Percentiles rank a stretch among this genome's conserved stretches.
Evolutionary conservation across 1,140 invertebrate genomes (phyloP).

Genomic region (Bactericera cockerelli): DNA sequence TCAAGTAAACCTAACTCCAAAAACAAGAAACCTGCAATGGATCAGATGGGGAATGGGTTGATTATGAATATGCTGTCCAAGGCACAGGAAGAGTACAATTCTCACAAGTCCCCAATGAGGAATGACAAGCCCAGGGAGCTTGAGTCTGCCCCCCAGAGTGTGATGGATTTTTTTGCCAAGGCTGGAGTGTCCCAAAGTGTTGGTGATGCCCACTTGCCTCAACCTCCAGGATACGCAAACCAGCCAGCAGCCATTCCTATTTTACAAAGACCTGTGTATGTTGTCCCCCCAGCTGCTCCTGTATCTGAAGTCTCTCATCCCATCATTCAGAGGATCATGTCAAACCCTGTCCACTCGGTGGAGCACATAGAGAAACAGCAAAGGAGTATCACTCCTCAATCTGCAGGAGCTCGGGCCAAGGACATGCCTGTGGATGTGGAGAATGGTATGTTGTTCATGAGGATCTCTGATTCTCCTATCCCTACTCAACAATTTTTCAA

Average conservation of each 20-base stretch:
- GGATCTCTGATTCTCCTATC: slow-evolving; percentile 27
- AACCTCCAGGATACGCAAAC: background rate
- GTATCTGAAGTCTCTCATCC: slow-evolving; percentile 3
- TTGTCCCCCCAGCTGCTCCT: background rate
- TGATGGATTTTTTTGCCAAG: slow-evolving; percentile 70
- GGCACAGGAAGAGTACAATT: slow-evolving; percentile 66
- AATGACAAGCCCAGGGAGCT: slow-evolving; percentile 15
- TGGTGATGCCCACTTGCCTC: background rate
- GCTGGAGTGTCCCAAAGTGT: slow-evolving; percentile 36
- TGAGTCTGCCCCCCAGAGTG: slow-evolving; percentile 46
- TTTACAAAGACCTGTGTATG: slow-evolving; percentile 4
- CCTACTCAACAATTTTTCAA: slow-evolving; percentile 23
- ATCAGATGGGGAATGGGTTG: slow-evolving; percentile 14
- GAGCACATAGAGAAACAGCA: slow-evolving; percentile 81
- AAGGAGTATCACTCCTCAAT: slow-evolving; percentile 47
- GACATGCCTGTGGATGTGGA: slow-evolving; percentile 26
- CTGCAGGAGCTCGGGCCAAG: slow-evolving; percentile 19
- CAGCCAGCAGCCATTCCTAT: slow-evolving; percentile 12
- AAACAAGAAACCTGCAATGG: background rate
- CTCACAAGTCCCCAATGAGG: slow-evolving; percentile 29
- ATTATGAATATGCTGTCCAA: slow-evolving; percentile 78
- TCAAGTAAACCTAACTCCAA: background rate
- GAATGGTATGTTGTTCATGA: slow-evolving; percentile 35
- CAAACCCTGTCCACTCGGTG: slow-evolving; percentile 60
- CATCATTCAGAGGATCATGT: slow-evolving; percentile 52